Evolutionary conservation across 2,113 vertebrate genomes (phyloP), one percentile per base, ranked within the genome.

Genomic region (Chloropsis hardwickii): DNA sequence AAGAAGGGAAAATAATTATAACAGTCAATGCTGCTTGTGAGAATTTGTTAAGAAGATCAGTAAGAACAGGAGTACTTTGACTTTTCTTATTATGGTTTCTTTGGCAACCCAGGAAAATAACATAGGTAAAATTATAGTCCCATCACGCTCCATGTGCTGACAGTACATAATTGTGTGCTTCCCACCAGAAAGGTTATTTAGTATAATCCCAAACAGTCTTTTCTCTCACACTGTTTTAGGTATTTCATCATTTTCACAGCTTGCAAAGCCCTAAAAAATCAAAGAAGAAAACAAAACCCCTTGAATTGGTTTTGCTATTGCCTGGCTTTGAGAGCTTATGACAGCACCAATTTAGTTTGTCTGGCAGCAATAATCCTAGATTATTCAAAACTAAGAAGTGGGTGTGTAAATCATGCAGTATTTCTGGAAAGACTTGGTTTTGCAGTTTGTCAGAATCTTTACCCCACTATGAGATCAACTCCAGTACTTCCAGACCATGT

Each of bases 71-170:
- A 93, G 70, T 73, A 89, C 81, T 79, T 90, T 90, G 85, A 74
- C 78, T 94, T 96, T 79, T 80, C 66, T 91, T 91, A 90, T 88
- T 81, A 90, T 57, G 51, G 94, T 97, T 97, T 94, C 97, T 97
- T 54, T 89, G 85, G 95, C 81, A 97, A 97, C 93, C 86, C 47
- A 44, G 53, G 61, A 58, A 96, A 94, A 95, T 89, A 88, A 91
- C 83, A 88, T n/a, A 56, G 72, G 78, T 87, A 90, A 95, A 96
- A 97, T 95, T 93, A 90, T 44, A 96, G 94, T 93, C 87, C 90
- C 90, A 94, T 95, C 93, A 94, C 4, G 17, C 77, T 82, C 87
- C 80, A 44, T 88, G 91, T 66, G 78, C 85, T 94, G 95, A 96
- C 93, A 96, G 93, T 76, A 88, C 74, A 69, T 96, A 97, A 97